Evolutionary conservation across 1,140 invertebrate genomes (phyloP).

Genomic region (Amyelois transitella): DNA sequence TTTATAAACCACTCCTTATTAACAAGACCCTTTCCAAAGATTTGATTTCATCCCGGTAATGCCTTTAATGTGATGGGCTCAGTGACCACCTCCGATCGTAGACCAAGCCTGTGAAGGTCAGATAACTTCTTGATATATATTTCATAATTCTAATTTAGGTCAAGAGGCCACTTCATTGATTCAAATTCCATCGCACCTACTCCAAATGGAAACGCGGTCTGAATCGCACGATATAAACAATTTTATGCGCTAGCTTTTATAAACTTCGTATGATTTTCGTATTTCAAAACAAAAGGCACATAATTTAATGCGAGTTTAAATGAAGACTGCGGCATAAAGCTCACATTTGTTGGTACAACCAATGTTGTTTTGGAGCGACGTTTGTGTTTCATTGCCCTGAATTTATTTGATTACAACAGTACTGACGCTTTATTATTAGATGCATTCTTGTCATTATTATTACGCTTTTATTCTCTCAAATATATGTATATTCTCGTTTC

Average conservation of each 20-base stretch:
- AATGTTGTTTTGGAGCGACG: conserved; percentile 22
- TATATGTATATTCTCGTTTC: background rate
- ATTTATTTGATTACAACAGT: conserved; percentile 28
- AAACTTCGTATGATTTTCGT: background rate
- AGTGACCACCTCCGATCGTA: no score
- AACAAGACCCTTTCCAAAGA: no score
- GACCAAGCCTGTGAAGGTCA: no score
- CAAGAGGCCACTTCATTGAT: no score
- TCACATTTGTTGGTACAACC: conserved; percentile 22
- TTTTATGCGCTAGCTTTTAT: background rate
- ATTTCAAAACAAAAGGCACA: background rate
- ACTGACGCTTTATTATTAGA: conserved; percentile 16
- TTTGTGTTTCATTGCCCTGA: conserved; percentile 28
- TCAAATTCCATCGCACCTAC: background rate
- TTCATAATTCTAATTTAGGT: no score
- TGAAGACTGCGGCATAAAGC: conserved; percentile 11
- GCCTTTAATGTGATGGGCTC: no score
- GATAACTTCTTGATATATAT: no score
- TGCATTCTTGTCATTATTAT: background rate
- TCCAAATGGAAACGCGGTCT: background rate
- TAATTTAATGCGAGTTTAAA: conserved; percentile 5
- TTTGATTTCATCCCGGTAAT: no score
- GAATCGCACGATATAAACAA: background rate
- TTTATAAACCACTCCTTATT: no score
- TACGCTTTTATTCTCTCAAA: background rate